Evolutionary conservation across 2,888 invertebrate species (phyloP).

Genomic region (Pterobdella sp.): DNA sequence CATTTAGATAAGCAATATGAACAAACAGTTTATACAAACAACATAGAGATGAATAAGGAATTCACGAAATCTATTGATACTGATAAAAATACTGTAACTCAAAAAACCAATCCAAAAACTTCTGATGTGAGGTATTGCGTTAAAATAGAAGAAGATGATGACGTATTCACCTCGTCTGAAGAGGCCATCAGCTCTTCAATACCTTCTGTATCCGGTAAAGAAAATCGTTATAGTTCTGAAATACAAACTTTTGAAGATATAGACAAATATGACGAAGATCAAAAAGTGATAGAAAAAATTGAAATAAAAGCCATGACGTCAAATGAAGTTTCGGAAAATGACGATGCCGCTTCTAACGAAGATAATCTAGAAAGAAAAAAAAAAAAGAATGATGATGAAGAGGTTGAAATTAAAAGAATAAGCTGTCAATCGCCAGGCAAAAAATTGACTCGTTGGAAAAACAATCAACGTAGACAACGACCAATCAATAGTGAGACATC

Average conservation of each 20-base stretch:
- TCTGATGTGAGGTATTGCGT: no score
- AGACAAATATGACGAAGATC: background rate
- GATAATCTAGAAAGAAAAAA: background rate
- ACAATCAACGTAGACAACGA: constrained; percentile 17
- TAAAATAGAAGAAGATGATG: background rate
- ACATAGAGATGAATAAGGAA: no score
- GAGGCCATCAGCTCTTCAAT: background rate
- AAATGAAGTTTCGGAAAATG: background rate
- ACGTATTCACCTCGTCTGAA: background rate
- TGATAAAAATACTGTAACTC: no score
- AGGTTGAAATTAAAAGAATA: background rate
- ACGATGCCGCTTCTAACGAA: background rate
- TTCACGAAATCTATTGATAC: no score
- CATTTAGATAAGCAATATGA: no score
- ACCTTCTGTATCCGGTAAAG: background rate
- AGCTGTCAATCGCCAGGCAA: constrained; percentile 16
- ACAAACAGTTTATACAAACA: no score
- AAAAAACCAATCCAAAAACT: background rate
- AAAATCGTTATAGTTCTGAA: background rate
- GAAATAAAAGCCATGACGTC: background rate
- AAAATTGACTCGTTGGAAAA: constrained; percentile 23
- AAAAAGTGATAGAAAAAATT: background rate
- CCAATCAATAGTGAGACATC: background rate
- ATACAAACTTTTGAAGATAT: background rate
- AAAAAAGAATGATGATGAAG: background rate